A percentile compares a stretch with the other conserved stretches of the same genome.
phyloP scores from a whole-genome alignment of 2,888 invertebrate species.

The Leptopilina syphax region DNA sequence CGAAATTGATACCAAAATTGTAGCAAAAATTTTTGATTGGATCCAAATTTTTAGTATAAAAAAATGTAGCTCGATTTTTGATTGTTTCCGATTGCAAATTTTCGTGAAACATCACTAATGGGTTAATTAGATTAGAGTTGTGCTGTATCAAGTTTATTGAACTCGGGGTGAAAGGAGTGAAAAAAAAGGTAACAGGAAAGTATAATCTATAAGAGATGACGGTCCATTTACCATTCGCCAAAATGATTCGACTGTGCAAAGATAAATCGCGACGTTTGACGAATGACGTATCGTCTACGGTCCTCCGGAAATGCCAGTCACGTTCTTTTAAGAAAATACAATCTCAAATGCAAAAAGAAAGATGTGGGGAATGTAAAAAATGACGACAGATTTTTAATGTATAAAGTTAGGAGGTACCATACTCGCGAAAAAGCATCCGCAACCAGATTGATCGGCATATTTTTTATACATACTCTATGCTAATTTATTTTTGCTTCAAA shows the following conservation, averaged over 20 bases:
- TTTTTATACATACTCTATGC: slow-evolving; percentile 1
- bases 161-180: slow-evolving; percentile 24
- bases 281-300: slow-evolving; percentile 26
- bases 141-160: slow-evolving; percentile 32
- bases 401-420: background rate
- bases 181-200: slow-evolving; percentile 39
- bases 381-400: background rate
- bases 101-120: slow-evolving; percentile 12
- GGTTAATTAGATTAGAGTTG: slow-evolving; percentile 21
- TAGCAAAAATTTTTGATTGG: no score
- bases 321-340: slow-evolving; percentile 21
- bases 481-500: background rate
- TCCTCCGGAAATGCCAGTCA: slow-evolving; percentile 39
- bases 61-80: no score
- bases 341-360: slow-evolving; percentile 10
- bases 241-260: slow-evolving; percentile 29
- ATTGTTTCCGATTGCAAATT: background rate
- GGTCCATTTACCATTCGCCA: slow-evolving; percentile 34
- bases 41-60: no score
- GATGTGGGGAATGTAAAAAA: background rate
- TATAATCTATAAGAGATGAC: slow-evolving; percentile 39
- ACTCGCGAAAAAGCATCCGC: background rate
- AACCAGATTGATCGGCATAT: background rate
- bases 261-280: slow-evolving; percentile 38
- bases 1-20: no score